Conservation (phyloP, 1,140 invertebrate genomes). For the Diorhabda sublineata region DNA sequence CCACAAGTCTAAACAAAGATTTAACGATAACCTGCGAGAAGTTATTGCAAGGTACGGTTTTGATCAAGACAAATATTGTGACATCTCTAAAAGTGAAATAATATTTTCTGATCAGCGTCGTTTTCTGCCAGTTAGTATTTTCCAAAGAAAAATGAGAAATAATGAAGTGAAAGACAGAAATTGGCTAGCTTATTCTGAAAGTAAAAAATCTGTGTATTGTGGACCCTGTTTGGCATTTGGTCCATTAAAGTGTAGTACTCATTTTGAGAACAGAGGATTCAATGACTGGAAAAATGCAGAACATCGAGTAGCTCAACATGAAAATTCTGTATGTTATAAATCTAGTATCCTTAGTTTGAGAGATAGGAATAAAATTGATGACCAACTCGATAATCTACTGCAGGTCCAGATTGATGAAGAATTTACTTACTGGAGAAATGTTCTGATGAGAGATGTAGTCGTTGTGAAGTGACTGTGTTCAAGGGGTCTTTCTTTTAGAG, state of each 20-base stretch:
- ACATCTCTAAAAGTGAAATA: constrained; percentile 30
- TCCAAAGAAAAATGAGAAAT: constrained; percentile 27
- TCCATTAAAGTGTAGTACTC: background rate
- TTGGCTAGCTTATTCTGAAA: constrained; percentile 25
- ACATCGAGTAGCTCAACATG: constrained; percentile 12
- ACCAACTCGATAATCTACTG: background rate
- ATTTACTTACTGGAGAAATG: constrained; percentile 9
- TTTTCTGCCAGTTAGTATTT: constrained; percentile 23
- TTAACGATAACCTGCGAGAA: constrained; percentile 27
- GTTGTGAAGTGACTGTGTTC: constrained; percentile 28
- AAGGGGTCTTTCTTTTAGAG: constrained; percentile 29
- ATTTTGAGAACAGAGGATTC: constrained; percentile 6
- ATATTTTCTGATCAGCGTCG: constrained; percentile 11
- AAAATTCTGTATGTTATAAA: constrained; percentile 9
- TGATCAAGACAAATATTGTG: constrained; percentile 29
- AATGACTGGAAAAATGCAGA: constrained; percentile 22
- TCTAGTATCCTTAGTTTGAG: constrained; percentile 11
- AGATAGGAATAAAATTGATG: constrained; percentile 3
- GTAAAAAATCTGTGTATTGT: constrained; percentile 10
- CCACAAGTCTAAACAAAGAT: constrained; percentile 3
- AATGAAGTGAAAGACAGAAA: constrained; percentile 7
- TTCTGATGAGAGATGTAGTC: constrained; percentile 24
- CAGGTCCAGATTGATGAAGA: constrained; percentile 1
- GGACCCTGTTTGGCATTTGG: constrained; percentile 32
- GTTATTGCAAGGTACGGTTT: constrained; percentile 20